A percentile compares a stretch with the other conserved stretches of the same genome.
Conservation (phyloP, 2,797 vertebrate species). For the Neosilurus hyrtlii region DNA sequence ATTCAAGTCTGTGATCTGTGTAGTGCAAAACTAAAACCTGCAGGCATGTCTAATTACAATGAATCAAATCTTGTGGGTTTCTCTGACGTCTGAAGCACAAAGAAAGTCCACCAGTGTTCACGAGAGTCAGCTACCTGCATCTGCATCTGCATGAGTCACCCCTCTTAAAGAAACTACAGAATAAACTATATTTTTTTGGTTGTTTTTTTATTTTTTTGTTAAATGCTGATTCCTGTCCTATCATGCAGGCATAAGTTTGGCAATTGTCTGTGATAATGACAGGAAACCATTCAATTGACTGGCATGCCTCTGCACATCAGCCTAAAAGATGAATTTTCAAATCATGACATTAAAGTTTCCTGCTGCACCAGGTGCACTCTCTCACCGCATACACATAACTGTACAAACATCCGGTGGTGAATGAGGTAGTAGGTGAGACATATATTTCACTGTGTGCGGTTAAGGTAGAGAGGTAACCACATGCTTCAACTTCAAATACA, state of each 20-base stretch:
- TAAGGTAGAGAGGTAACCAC: slow-evolving; percentile 64
- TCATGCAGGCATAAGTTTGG: neutral
- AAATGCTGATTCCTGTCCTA: neutral
- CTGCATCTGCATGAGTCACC: neutral
- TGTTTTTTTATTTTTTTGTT: no score
- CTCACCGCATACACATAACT: slow-evolving; percentile 51
- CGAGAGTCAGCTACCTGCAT: neutral
- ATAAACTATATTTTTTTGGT: neutral
- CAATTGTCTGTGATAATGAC: neutral
- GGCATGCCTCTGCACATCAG: neutral
- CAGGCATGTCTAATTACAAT: neutral
- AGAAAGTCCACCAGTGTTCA: neutral
- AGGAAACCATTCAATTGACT: neutral
- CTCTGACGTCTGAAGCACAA: neutral
- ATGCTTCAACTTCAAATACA: slow-evolving; percentile 55
- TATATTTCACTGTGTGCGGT: slow-evolving; percentile 64
- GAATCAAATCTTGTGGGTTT: neutral
- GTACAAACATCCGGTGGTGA: slow-evolving; percentile 71
- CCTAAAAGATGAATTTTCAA: neutral
- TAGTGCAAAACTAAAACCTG: neutral
- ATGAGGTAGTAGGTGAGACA: slow-evolving; percentile 56
- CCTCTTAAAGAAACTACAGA: neutral
- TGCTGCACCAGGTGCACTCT: slow-evolving; percentile 60
- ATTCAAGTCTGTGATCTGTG: neutral
- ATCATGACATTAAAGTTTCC: slow-evolving; percentile 34